These are phyloP conservation scores for Oxyruncus cristatus DNA, from an alignment of 2,113 vertebrate species.

Conservation along the genomic window DNA sequence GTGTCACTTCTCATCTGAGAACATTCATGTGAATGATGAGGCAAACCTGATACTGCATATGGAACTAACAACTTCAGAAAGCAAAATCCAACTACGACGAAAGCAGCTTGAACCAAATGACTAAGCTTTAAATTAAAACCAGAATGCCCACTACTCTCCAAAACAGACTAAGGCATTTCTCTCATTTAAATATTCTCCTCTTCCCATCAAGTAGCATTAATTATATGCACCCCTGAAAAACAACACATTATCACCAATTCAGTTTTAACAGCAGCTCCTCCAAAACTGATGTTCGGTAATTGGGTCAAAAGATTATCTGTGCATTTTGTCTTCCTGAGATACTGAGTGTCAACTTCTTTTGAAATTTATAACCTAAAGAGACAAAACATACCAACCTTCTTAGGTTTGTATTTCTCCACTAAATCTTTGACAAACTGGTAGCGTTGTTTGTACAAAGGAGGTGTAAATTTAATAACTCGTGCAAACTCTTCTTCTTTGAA, in stretches of 20 bases:
- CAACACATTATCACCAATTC: neutral
- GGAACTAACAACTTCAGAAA: neutral
- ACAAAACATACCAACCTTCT: slow-evolving; percentile 79
- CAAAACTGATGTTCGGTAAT: neutral
- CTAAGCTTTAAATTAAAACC: neutral
- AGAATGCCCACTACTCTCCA: neutral
- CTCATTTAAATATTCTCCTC: neutral
- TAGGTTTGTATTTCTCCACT: slow-evolving; percentile 77
- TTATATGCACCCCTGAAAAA: neutral
- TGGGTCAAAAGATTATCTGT: neutral
- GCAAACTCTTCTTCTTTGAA: neutral
- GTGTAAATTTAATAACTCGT: slow-evolving; percentile 73
- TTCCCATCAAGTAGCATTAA: neutral
- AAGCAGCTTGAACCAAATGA: neutral
- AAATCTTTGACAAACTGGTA: slow-evolving; percentile 85
- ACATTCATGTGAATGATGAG: neutral
- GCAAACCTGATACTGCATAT: fast-evolving
- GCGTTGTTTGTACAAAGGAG: slow-evolving; percentile 84
- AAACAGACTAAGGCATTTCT: neutral
- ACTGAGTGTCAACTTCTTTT: neutral
- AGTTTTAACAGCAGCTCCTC: neutral
- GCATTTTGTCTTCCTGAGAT: neutral
- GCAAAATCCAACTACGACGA: neutral
- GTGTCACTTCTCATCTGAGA: neutral
- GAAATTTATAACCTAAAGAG: neutral